These are phyloP conservation scores for Coregonus ussuriensis DNA, from an alignment of 2,797 vertebrate species.

Conservation along the genomic window DNA sequence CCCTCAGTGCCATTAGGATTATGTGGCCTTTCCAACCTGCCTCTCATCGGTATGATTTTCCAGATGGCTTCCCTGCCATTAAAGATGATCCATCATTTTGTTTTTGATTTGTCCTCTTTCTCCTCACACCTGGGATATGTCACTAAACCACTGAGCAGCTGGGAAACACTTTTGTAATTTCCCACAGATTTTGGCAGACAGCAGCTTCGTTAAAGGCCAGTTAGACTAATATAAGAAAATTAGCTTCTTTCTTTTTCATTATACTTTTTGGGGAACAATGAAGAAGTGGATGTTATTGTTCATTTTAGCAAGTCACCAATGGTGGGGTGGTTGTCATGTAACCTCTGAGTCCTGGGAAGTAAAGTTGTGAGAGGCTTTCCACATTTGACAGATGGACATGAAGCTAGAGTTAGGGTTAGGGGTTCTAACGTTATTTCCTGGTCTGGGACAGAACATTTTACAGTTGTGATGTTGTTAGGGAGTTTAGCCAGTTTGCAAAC, in stretches of 20 bases:
- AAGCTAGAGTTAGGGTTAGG: too few species aligned
- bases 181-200: neutral
- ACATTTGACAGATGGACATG: too few species aligned
- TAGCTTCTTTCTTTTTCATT: slow-evolving; percentile 29
- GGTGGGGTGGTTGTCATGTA: too few species aligned
- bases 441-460: too few species aligned
- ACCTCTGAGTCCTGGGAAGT: too few species aligned
- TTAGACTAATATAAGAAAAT: slow-evolving; percentile 23
- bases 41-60: slow-evolving; percentile 42
- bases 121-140: slow-evolving; percentile 12
- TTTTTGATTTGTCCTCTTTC: neutral
- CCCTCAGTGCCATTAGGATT: slow-evolving; percentile 51
- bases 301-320: too few species aligned
- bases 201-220: slow-evolving; percentile 30
- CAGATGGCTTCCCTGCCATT: slow-evolving; percentile 45
- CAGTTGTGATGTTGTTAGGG: too few species aligned
- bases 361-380: too few species aligned
- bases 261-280: slow-evolving; percentile 11
- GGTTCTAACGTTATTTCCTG: too few species aligned
- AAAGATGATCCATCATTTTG: neutral
- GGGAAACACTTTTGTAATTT: neutral
- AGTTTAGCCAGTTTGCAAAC: too few species aligned
- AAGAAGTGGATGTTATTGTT: neutral
- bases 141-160: slow-evolving; percentile 45
- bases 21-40: slow-evolving; percentile 40